phyloP scores from a whole-genome alignment of 2,113 vertebrate species.

The Ictalurus punctatus region DNA sequence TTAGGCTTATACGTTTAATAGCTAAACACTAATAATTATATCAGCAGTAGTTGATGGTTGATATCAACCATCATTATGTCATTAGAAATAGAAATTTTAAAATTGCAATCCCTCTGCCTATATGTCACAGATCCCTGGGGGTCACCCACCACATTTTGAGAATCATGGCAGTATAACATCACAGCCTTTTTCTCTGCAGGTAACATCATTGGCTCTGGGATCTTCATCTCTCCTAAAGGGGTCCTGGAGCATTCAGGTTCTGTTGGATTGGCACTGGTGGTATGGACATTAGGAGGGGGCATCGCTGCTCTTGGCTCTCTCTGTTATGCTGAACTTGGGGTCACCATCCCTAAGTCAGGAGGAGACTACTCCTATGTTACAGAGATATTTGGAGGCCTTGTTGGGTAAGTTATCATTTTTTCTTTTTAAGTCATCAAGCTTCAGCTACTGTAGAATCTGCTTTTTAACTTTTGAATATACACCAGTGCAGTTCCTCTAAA shows the following conservation, averaged over 20 bases:
- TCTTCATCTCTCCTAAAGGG: constrained; percentile 98
- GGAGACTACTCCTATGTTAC: constrained; percentile 97
- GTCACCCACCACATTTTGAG: not conserved
- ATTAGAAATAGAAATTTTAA: not conserved
- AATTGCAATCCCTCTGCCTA: not conserved
- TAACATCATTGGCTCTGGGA: constrained; percentile 98
- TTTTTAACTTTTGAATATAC: not conserved
- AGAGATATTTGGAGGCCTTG: constrained; percentile 92
- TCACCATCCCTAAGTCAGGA: constrained; percentile 94
- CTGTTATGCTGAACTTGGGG: constrained; percentile 94
- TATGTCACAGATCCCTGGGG: not conserved
- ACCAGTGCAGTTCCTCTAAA: not conserved
- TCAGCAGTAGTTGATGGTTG: not conserved
- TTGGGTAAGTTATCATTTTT: constrained; percentile 79
- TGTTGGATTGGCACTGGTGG: constrained; percentile 86
- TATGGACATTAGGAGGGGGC: constrained; percentile 90
- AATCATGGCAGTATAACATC: not conserved
- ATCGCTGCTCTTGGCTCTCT: constrained; percentile 90
- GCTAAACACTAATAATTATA: not conserved
- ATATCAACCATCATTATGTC: not conserved
- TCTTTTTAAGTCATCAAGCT: not conserved
- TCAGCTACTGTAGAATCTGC: not conserved
- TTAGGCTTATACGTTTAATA: not conserved
- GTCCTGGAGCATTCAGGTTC: constrained; percentile 94
- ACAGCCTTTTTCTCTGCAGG: constrained; percentile 70